phyloP scores from a whole-genome alignment of 2,888 invertebrate genomes.

The Nezara viridula region DNA sequence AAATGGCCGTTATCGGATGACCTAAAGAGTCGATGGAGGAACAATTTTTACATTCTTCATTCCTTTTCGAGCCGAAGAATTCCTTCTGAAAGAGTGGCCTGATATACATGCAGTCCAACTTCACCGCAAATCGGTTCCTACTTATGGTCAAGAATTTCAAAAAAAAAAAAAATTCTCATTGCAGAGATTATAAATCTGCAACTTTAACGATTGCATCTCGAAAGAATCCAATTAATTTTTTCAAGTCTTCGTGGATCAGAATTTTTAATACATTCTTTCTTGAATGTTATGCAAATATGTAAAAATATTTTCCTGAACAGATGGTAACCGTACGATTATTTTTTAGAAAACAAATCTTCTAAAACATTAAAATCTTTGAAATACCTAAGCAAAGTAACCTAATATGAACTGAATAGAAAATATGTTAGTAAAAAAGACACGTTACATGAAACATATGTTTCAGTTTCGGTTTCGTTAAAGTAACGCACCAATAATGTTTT shows the following conservation, averaged over 20 bases:
- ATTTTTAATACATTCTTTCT: conserved; percentile 2
- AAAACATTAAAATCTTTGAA: background rate
- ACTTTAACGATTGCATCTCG: background rate
- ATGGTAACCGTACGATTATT: background rate
- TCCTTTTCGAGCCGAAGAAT: conserved; percentile 25
- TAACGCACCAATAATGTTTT: too few relatives aligned
- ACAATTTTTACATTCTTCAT: conserved; percentile 17
- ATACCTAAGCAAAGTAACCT: background rate
- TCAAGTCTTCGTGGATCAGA: background rate
- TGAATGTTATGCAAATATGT: background rate
- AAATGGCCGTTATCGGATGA: conserved; percentile 20
- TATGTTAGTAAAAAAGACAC: too few relatives aligned
- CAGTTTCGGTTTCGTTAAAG: too few relatives aligned
- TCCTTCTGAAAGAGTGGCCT: background rate
- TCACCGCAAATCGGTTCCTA: background rate
- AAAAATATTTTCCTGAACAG: background rate
- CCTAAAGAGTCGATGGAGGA: background rate
- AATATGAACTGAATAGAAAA: background rate
- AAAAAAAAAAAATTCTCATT: background rate
- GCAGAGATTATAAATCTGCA: background rate
- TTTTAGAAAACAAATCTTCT: background rate
- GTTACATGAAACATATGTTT: too few relatives aligned
- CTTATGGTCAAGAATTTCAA: background rate
- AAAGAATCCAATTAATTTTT: conserved; percentile 8
- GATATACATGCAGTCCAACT: background rate